Percentiles rank a stretch among this genome's conserved stretches.
Evolutionary conservation across 2,113 vertebrate genomes (phyloP).

Genomic region (Chaetorhynchus papuensis): DNA sequence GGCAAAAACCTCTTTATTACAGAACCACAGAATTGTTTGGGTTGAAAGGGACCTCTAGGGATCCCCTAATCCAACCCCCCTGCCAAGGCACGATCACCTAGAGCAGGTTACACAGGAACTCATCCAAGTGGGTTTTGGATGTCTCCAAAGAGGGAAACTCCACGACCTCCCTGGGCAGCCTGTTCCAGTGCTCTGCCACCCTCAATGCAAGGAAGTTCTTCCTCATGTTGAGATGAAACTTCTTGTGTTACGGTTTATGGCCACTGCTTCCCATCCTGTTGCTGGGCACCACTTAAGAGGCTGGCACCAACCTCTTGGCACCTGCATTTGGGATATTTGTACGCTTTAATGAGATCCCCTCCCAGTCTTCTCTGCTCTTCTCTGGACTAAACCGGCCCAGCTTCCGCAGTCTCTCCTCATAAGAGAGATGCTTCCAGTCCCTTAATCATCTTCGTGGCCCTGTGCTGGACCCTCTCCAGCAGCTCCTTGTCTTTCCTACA

Average conservation of each 20-base stretch:
- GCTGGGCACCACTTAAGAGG: neutral
- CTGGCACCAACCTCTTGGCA: neutral
- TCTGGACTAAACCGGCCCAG: neutral
- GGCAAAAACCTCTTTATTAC: neutral
- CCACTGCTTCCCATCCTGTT: no score
- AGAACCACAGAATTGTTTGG: neutral
- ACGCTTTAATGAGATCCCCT: neutral
- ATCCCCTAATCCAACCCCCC: no score
- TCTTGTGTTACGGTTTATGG: neutral
- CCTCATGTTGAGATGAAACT: neutral
- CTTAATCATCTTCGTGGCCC: neutral
- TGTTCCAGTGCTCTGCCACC: neutral
- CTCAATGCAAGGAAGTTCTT: neutral
- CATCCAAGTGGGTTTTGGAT: neutral
- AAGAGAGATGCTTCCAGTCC: neutral
- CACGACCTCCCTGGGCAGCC: fast-evolving
- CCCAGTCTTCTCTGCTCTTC: neutral
- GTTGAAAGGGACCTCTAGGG: neutral
- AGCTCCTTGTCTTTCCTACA: neutral
- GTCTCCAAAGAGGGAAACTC: neutral
- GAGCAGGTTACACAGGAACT: neutral
- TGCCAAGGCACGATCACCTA: neutral
- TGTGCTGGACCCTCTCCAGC: neutral
- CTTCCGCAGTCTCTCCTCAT: neutral
- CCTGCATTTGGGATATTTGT: neutral